Evolutionary conservation across 2,113 vertebrate species (phyloP), one percentile per base, ranked within the genome.

Genomic region (Eulacestoma nigropectus): DNA sequence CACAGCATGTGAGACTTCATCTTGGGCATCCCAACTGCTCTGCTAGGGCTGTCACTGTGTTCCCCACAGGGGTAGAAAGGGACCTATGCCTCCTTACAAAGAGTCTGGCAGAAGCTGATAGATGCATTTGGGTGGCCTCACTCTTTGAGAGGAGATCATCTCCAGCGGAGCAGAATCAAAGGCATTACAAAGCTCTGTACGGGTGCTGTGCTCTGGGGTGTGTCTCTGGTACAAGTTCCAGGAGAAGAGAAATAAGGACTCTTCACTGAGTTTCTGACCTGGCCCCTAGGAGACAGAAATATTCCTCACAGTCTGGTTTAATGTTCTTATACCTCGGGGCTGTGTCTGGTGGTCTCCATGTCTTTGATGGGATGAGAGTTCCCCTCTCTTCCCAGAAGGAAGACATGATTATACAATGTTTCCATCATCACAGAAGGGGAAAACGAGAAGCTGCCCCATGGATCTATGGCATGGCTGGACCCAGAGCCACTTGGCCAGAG

Each of bases 151-250:
- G 32, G 11, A 29, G 11, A 22, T 72, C 56, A 56, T 49, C 74
- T 82, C 78, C 82, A 84, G 62, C 65, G 91, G 81, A 84, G 69
- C 74, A 91, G 52, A 57, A 84, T 47, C 93, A 94, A 93, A 93
- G 53, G 53, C 62, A 44, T 49, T 56, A 47, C 69, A 93, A 78
- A 89, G 56, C n/a, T 79, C 32, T 64, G 25, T 55, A 87, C 1
- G 13, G 52, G 39, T 75, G 35, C 60, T 78, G 35, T 55, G 47
- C 33, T 91, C 62, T 85, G 47, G 27, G 52, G 7, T 75, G 64
- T 87, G 69, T 75, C 59, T 73, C 62, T 69, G 52, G 23, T 52
- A 29, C 39, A 63, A 93, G 57, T 69, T 16, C 49, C 65, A 35
- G 5, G 35, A 65, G n/a, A 75, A 72, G 13, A 46, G n/a, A 14